phyloP scores from a whole-genome alignment of 1,140 invertebrate genomes.

The Sinella curviseta region DNA sequence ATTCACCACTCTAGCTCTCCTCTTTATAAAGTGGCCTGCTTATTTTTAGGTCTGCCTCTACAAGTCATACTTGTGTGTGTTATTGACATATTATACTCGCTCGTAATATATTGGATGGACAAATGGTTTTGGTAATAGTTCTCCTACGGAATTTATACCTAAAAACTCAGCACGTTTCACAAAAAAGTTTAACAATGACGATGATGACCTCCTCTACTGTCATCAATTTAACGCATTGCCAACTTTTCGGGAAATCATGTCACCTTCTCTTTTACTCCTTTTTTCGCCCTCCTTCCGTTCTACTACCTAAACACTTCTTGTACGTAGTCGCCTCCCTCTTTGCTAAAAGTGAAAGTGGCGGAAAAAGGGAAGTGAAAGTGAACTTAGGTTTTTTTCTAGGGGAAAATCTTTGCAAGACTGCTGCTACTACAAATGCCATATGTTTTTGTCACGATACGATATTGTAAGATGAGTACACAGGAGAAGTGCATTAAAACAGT shows the following conservation, averaged over 20 bases:
- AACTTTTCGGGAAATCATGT: conserved; percentile 22
- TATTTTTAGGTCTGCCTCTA: too few species aligned
- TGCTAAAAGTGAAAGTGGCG: neutral
- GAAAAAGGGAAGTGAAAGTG: neutral
- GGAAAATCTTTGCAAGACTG: conserved; percentile 12
- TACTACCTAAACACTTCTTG: too few species aligned
- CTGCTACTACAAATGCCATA: neutral
- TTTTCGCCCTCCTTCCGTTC: neutral
- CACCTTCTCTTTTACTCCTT: neutral
- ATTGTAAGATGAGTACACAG: neutral
- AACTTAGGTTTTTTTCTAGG: neutral
- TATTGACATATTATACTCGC: neutral
- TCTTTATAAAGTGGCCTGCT: neutral
- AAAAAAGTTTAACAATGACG: conserved; percentile 22
- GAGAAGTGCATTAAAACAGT: neutral
- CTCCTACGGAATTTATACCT: neutral
- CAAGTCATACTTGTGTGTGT: too few species aligned
- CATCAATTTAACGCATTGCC: conserved; percentile 26
- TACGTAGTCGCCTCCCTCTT: too few species aligned
- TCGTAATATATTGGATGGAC: neutral
- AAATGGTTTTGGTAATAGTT: neutral
- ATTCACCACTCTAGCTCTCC: neutral
- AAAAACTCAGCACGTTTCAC: neutral
- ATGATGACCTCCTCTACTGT: conserved; percentile 23
- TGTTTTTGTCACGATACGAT: conserved; percentile 17